Percentiles rank a stretch among this genome's conserved stretches.
Evolutionary conservation across 2,888 invertebrate species (phyloP).

Genomic region (Tholera decimalis): DNA sequence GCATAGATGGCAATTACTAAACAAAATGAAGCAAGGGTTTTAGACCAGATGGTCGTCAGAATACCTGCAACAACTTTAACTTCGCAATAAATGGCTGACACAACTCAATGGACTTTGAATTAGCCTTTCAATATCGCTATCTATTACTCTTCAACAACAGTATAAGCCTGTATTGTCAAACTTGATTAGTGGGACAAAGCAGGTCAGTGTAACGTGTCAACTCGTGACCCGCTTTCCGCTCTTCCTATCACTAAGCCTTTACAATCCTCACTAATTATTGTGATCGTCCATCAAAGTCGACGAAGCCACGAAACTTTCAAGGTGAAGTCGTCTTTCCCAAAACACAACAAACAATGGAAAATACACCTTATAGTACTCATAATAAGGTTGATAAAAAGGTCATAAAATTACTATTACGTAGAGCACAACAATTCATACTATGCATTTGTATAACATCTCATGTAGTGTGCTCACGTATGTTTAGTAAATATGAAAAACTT

Average conservation of each 20-base stretch:
- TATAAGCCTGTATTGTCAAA: slow-evolving; percentile 3
- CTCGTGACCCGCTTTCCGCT: slow-evolving; percentile 45
- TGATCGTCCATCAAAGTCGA: slow-evolving; percentile 80
- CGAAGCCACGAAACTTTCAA: slow-evolving; percentile 78
- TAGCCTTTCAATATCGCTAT: not conserved
- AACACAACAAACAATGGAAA: slow-evolving; percentile 42
- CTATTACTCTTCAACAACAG: not conserved
- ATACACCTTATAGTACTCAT: slow-evolving; percentile 25
- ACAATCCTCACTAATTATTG: slow-evolving; percentile 73
- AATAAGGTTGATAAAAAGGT: slow-evolving; percentile 23
- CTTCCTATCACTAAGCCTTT: slow-evolving; percentile 49
- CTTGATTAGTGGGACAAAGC: not conserved
- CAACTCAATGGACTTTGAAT: not conserved
- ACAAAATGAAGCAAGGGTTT: no score
- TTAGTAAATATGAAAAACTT: slow-evolving; percentile 70
- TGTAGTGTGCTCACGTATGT: slow-evolving; percentile 76
- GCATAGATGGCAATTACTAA: no score
- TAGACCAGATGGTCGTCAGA: no score
- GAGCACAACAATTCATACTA: slow-evolving; percentile 58
- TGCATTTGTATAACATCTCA: slow-evolving; percentile 80
- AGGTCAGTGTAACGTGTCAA: not conserved
- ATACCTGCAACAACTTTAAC: no score
- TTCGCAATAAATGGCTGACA: no score
- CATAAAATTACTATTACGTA: slow-evolving; percentile 32
- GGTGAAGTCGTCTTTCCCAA: slow-evolving; percentile 67